phyloP scores from a whole-genome alignment of 2,888 invertebrate genomes.

The Drosophila demipolita region DNA sequence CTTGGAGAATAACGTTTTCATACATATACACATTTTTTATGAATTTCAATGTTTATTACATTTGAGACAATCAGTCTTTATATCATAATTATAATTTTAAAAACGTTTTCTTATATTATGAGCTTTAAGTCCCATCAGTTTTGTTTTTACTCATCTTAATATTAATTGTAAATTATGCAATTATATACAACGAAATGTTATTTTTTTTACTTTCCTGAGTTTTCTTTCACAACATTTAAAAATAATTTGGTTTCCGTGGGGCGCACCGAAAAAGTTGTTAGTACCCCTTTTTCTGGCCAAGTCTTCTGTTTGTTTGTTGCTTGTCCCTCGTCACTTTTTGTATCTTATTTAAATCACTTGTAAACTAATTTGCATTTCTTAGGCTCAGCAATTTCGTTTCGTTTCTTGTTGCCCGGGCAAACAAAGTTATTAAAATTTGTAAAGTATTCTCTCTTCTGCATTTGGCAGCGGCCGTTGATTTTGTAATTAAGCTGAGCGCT shows the following conservation, averaged over 20 bases:
- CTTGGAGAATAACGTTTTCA: background rate
- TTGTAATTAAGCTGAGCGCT: conserved; percentile 55
- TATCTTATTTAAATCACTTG: conserved; percentile 76
- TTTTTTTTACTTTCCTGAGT: conserved; percentile 8
- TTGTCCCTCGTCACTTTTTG: conserved; percentile 71
- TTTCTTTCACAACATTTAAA: conserved; percentile 39
- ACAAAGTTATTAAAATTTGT: conserved; percentile 75
- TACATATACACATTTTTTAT: background rate
- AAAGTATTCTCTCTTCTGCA: conserved; percentile 54
- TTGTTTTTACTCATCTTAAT: conserved; percentile 8
- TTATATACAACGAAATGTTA: conserved; percentile 21
- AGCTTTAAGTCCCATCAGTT: conserved; percentile 15
- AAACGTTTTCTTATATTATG: background rate
- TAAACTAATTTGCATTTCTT: conserved; percentile 77
- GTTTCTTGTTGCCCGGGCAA: conserved; percentile 50
- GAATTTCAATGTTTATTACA: background rate
- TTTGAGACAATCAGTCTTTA: background rate
- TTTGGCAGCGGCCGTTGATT: conserved; percentile 59
- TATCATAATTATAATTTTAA: background rate
- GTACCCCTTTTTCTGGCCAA: conserved; percentile 38
- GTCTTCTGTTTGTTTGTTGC: conserved; percentile 28
- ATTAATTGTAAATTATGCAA: conserved; percentile 41
- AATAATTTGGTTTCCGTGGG: conserved; percentile 29
- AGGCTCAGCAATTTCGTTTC: conserved; percentile 54
- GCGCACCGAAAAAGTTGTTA: conserved; percentile 36